Evolutionary conservation across 2,888 invertebrate species (phyloP).

Genomic region (Yponomeuta sedellus): DNA sequence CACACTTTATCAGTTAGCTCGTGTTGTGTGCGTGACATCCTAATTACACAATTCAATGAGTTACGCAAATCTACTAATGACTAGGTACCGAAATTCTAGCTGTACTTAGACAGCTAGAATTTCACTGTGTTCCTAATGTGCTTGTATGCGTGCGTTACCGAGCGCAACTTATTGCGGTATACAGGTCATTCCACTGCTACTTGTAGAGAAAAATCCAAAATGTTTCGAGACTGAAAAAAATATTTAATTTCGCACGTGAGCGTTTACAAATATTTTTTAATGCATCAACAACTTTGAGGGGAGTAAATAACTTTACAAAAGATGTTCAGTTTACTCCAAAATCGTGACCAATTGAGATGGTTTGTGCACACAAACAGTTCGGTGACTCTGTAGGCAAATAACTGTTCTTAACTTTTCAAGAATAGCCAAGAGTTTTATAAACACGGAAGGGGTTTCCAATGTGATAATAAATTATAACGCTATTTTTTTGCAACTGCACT

Average conservation of each 20-base stretch:
- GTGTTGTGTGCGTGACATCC: slow-evolving; percentile 9
- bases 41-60: slow-evolving; percentile 5
- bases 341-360: slow-evolving; percentile 1
- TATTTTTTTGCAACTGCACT: background rate
- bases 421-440: background rate
- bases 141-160: too few species aligned
- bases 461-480: slow-evolving; percentile 1
- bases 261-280: too few species aligned
- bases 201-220: too few species aligned
- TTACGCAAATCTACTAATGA: background rate
- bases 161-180: too few species aligned
- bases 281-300: too few species aligned
- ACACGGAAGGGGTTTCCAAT: slow-evolving; percentile 5
- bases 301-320: background rate
- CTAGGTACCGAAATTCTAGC: background rate
- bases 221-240: too few species aligned
- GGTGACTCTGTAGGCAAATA: slow-evolving; percentile 8
- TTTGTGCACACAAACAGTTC: slow-evolving; percentile 8
- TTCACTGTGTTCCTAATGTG: too few species aligned
- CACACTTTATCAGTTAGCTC: slow-evolving; percentile 1
- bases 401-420: slow-evolving; percentile 1
- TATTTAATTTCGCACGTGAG: too few species aligned
- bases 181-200: too few species aligned
- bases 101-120: too few species aligned
- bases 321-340: background rate